Percentiles rank a stretch among this genome's conserved stretches.
Conservation (phyloP, 2,888 invertebrate species). For the Brenthis daphne region DNA sequence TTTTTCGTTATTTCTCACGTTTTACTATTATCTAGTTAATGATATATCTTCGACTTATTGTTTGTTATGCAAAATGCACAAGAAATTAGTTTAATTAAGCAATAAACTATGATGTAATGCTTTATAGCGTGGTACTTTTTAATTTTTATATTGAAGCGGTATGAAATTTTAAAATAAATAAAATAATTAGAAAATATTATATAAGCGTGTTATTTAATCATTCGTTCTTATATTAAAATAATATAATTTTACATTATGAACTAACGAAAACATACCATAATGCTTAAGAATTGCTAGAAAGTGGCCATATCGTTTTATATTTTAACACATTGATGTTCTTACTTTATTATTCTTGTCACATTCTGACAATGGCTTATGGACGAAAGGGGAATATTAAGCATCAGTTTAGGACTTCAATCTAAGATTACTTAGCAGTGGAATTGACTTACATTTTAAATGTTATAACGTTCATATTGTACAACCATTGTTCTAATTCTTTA, state of each 20-base stretch:
- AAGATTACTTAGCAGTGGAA: slow-evolving; percentile 45
- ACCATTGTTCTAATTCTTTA: not conserved
- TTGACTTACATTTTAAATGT: slow-evolving; percentile 22
- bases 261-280: slow-evolving; percentile 48
- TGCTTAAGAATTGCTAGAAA: slow-evolving; percentile 64
- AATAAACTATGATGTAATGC: too few species aligned
- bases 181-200: too few species aligned
- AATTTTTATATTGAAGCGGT: too few species aligned
- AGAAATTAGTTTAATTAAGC: too few species aligned
- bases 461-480: not conserved
- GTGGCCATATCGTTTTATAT: slow-evolving; percentile 71
- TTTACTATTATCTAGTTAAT: not conserved
- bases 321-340: slow-evolving; percentile 66
- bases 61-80: too few species aligned
- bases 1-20: slow-evolving; percentile 32
- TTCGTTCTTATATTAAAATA: not conserved
- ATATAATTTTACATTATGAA: slow-evolving; percentile 9
- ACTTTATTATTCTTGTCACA: slow-evolving; percentile 74
- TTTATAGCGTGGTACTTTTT: too few species aligned
- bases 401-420: slow-evolving; percentile 54
- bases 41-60: too few species aligned
- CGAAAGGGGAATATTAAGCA: slow-evolving; percentile 68
- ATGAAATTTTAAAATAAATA: too few species aligned
- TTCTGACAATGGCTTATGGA: slow-evolving; percentile 64
- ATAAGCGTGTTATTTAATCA: too few species aligned